A percentile compares a stretch with the other conserved stretches of the same genome.
Evolutionary conservation across 2,797 vertebrate genomes (phyloP).

Genomic region (Periophthalmus magnuspinnatus): DNA sequence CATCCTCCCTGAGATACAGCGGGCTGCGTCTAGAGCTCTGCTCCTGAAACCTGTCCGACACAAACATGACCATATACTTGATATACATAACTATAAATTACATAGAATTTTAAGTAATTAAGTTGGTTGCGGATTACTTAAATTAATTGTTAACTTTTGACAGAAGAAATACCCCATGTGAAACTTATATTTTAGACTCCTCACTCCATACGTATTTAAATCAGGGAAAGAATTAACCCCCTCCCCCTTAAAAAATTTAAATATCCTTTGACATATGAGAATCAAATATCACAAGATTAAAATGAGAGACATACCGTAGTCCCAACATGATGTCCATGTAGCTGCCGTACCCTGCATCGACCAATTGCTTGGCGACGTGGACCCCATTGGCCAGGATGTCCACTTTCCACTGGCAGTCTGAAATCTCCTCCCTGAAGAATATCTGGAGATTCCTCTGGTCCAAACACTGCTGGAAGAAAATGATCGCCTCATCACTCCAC

Average conservation of each 20-base stretch:
- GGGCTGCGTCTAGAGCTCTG: neutral
- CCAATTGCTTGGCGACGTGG: constrained; percentile 73
- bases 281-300: neutral
- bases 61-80: neutral
- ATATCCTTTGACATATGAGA: no score
- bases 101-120: neutral
- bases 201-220: neutral
- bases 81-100: neutral
- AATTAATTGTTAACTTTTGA: neutral
- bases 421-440: constrained; percentile 71
- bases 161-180: no score
- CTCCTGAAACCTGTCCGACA: constrained; percentile 44
- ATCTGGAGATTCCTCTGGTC: constrained; percentile 75
- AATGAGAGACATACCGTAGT: constrained; percentile 50
- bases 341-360: constrained; percentile 68
- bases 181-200: neutral
- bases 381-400: constrained; percentile 69
- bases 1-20: constrained; percentile 13
- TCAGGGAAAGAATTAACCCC: neutral
- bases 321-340: constrained; percentile 64
- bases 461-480: constrained; percentile 79
- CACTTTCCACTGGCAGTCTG: constrained; percentile 77
- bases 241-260: no score
- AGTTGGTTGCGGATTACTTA: neutral
- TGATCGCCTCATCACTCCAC: constrained; percentile 81